Conservation (phyloP, 2,113 vertebrate species). For the Pagrus major region DNA sequence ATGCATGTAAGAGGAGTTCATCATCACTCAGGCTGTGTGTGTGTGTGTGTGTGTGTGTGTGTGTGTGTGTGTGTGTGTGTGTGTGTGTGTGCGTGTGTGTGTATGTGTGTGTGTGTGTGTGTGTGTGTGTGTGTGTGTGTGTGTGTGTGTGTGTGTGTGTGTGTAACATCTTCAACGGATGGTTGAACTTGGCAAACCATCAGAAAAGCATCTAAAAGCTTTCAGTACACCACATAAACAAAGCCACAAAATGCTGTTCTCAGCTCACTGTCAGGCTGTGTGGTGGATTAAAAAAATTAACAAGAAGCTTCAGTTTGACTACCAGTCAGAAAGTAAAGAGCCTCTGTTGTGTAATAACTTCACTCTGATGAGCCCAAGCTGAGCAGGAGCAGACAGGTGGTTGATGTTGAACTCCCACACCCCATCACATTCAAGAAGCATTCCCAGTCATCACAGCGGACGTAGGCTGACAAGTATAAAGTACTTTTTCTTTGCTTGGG, state of each 20-base stretch:
- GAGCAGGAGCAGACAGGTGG: slow-evolving; percentile 18
- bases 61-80: slow-evolving; percentile 6
- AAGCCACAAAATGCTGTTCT: slow-evolving; percentile 13
- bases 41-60: background rate
- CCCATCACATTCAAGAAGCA: background rate
- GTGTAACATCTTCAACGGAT: background rate
- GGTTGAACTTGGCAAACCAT: slow-evolving; percentile 34
- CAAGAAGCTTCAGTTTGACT: slow-evolving; percentile 31
- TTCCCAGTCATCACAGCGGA: background rate
- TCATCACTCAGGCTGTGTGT: background rate
- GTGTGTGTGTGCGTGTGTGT: background rate
- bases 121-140: background rate
- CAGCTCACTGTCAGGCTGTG: background rate
- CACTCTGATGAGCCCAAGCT: background rate
- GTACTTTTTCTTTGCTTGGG: too few species aligned
- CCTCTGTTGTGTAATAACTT: slow-evolving; percentile 18
- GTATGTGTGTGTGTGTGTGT: background rate
- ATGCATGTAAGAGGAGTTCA: slow-evolving; percentile 24
- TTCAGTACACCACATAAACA: slow-evolving; percentile 13
- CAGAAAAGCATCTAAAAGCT: slow-evolving; percentile 25
- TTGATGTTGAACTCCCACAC: slow-evolving; percentile 23
- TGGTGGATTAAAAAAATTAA: slow-evolving; percentile 1
- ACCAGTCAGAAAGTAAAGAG: slow-evolving; percentile 12
- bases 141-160: slow-evolving; percentile 3
- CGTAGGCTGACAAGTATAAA: background rate